These are phyloP conservation scores for Petrolisthes cinctipes DNA, from an alignment of 2,888 invertebrate species.

Conservation along the genomic window DNA sequence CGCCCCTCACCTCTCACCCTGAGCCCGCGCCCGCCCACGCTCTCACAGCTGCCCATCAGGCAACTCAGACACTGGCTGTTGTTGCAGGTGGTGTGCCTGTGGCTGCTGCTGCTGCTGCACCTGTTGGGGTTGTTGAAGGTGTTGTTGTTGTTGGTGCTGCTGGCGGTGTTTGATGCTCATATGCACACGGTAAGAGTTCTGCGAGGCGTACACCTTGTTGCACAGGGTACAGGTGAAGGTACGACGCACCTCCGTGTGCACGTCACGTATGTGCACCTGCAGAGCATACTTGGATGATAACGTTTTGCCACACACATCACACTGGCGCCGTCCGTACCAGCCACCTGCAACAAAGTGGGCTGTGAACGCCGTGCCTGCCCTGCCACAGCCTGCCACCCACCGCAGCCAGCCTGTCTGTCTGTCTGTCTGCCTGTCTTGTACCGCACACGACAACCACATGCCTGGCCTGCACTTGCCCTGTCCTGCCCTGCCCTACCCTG, in stretches of 20 bases:
- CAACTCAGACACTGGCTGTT: background rate
- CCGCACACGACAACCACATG: background rate
- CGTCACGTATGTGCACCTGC: constrained; percentile 63
- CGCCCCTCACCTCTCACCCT: constrained; percentile 20
- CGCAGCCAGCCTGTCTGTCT: background rate
- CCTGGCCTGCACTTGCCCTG: background rate
- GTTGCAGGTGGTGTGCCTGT: constrained; percentile 4
- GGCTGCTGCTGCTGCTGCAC: constrained; percentile 33
- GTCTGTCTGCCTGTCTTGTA: too few species aligned
- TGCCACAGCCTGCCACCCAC: constrained; percentile 11
- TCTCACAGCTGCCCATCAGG: constrained; percentile 8
- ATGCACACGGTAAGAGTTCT: constrained; percentile 63
- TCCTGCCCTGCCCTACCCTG: constrained; percentile 14
- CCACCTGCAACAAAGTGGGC: constrained; percentile 63
- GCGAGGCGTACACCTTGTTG: constrained; percentile 71
- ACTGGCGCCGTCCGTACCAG: constrained; percentile 57
- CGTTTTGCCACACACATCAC: constrained; percentile 60
- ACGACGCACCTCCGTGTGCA: constrained; percentile 59
- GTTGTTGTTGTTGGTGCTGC: constrained; percentile 36
- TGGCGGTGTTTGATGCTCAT: constrained; percentile 64
- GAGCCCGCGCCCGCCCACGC: constrained; percentile 25
- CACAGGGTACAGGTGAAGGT: constrained; percentile 71
- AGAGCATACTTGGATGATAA: constrained; percentile 64
- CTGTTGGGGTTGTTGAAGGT: constrained; percentile 37
- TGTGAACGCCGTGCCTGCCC: constrained; percentile 24